Percentiles rank a stretch among this genome's conserved stretches.
Evolutionary conservation across 2,888 invertebrate species (phyloP).

Genomic region (Meghimatium bilineatum): DNA sequence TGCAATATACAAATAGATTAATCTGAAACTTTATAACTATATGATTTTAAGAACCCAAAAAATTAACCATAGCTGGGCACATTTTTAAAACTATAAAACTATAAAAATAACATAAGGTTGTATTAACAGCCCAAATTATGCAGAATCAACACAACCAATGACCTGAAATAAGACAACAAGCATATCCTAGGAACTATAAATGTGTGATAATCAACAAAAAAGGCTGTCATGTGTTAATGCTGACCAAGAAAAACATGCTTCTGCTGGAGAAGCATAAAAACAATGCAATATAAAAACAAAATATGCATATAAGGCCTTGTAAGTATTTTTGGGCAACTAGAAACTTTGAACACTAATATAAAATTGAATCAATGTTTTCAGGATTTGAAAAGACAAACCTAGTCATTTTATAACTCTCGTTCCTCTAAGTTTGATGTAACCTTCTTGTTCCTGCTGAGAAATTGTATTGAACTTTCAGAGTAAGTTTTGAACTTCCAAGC

Average conservation of each 20-base stretch:
- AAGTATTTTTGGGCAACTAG: conserved; percentile 18
- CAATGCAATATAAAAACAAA: conserved; percentile 9
- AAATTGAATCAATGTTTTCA: conserved; percentile 26
- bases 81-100: neutral
- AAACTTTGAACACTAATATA: conserved; percentile 25
- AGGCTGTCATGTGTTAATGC: neutral
- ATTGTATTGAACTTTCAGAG: conserved; percentile 20
- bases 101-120: neutral
- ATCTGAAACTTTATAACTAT: too few species aligned
- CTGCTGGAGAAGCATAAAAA: conserved; percentile 8
- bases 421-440: conserved; percentile 22
- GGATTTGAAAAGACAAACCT: conserved; percentile 34
- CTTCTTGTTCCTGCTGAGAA: conserved; percentile 28
- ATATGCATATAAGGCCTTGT: neutral
- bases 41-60: too few species aligned
- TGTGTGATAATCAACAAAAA: conserved; percentile 5
- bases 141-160: conserved; percentile 16
- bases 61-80: neutral
- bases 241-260: conserved; percentile 1
- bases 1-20: too few species aligned
- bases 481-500: neutral
- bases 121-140: conserved; percentile 1
- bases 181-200: conserved; percentile 3
- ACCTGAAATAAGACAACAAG: neutral
- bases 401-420: conserved; percentile 16